Evolutionary conservation across 2,888 invertebrate genomes (phyloP), one percentile per base, ranked within the genome.

Genomic region (Schrankia costaestrigalis): DNA sequence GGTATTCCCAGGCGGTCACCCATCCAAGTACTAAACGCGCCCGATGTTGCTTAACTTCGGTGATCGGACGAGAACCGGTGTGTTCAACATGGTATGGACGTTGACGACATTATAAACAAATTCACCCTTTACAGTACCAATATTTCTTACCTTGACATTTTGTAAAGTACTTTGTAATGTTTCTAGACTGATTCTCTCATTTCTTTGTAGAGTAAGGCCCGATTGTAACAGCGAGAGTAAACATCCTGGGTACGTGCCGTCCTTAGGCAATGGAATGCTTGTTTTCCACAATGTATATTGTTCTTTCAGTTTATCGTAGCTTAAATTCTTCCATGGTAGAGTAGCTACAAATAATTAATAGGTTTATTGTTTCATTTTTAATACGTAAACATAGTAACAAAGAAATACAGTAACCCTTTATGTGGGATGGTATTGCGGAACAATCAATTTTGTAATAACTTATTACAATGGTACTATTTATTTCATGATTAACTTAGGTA

Each of bases 21-120:
- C 81, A 83, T 80, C 80, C 78, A 83, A 81, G 82, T 83, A 83
- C 81, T 82, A 76, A 83, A 75, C 75, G 64, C 80, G 80, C 79
- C 82, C 80, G 76, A 81, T 71, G 79, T 78, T 82, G 80, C 79
- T 80, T 83, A 78, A 81, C 79, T 81, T 81, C 82, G 80, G 83
- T 83, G 82, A 83, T 83, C 82, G 80, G 82, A 83, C 80, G 82
- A 82, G 80, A 82, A 78, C 78, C 80, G 78, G 81, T 79, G 80
- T 76, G 53, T 78, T 80, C 78, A 81, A 78, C 77, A 67, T 81
- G 71, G 71, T 81, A 77, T 79, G 79, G 75, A 77, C 77, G 68
- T 68, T 68, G 68, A 59, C 65, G 27, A 43, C 4, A 10, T 9
- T 0, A 0, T 0, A 0, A 0, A 8, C 22, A 3, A 15, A 15